phyloP scores from a whole-genome alignment of 2,113 vertebrate species.

The Polyodon spathula region DNA sequence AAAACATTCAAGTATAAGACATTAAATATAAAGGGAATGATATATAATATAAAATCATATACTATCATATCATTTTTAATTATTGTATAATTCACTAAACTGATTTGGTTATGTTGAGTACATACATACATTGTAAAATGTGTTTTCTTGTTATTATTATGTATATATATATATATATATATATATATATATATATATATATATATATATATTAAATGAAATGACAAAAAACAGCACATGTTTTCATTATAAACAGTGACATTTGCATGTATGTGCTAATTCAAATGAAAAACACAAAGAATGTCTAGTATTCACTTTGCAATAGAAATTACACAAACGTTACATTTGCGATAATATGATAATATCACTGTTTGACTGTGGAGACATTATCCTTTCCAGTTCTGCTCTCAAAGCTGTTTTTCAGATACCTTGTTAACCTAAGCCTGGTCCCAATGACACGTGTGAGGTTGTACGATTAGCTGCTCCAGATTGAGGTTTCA shows the following conservation, averaged over 20 bases:
- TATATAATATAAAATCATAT: background rate
- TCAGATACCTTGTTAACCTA: conserved; percentile 34
- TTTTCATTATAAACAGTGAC: too few relatives aligned
- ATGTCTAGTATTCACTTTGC: too few relatives aligned
- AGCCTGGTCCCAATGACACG: conserved; percentile 32
- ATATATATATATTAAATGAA: too few relatives aligned
- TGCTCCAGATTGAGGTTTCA: conserved; percentile 37
- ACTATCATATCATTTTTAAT: background rate
- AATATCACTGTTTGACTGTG: conserved; percentile 10
- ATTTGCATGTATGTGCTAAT: too few relatives aligned
- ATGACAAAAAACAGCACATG: too few relatives aligned
- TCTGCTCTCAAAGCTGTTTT: conserved; percentile 33
- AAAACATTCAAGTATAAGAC: background rate
- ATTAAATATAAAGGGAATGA: background rate
- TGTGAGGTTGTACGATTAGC: conserved; percentile 34
- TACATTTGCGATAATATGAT: conserved; percentile 11
- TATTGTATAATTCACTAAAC: background rate
- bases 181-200: too few relatives aligned
- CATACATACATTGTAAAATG: too few relatives aligned
- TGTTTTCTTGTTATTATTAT: too few relatives aligned
- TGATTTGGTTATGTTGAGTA: too few relatives aligned
- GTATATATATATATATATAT: too few relatives aligned
- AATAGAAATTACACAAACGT: conserved; percentile 8
- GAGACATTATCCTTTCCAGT: conserved; percentile 14
- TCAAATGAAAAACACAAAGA: too few relatives aligned